Evolutionary conservation across 2,888 invertebrate genomes (phyloP).

Genomic region (Chaitophorus viminalis): DNA sequence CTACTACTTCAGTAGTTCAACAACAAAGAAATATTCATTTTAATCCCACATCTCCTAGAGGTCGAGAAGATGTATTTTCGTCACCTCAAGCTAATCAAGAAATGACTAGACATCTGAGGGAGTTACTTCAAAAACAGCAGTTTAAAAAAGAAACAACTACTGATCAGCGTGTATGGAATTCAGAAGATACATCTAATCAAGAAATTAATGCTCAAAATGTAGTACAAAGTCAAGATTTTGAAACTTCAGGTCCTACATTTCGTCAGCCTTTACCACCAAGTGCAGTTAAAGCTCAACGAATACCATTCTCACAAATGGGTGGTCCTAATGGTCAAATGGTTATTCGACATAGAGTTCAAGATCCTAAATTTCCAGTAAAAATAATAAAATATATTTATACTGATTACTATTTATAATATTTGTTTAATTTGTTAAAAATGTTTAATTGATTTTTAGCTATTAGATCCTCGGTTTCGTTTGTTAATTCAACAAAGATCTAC

Average conservation of each 20-base stretch:
- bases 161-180: slow-evolving; percentile 53
- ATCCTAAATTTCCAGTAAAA: slow-evolving; percentile 56
- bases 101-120: slow-evolving; percentile 81
- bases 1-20: slow-evolving; percentile 35
- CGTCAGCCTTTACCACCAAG: slow-evolving; percentile 77
- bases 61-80: slow-evolving; percentile 55
- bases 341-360: slow-evolving; percentile 65
- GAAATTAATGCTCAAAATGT: slow-evolving; percentile 64
- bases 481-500: slow-evolving; percentile 65
- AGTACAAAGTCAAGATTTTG: slow-evolving; percentile 65
- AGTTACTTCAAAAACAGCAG: slow-evolving; percentile 82
- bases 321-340: slow-evolving; percentile 64
- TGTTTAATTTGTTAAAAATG: neutral
- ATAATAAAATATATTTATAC: slow-evolving; percentile 22
- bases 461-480: slow-evolving; percentile 71
- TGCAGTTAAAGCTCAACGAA: slow-evolving; percentile 70
- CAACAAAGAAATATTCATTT: slow-evolving; percentile 57
- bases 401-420: neutral
- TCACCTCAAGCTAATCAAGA: slow-evolving; percentile 66
- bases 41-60: slow-evolving; percentile 55
- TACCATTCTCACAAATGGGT: slow-evolving; percentile 61
- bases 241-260: slow-evolving; percentile 69
- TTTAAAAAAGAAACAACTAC: slow-evolving; percentile 69
- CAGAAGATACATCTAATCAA: slow-evolving; percentile 60
- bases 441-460: slow-evolving; percentile 65